Evolutionary conservation across 2,113 vertebrate species (phyloP).

Genomic region (Paradoxurus hermaphroditus): DNA sequence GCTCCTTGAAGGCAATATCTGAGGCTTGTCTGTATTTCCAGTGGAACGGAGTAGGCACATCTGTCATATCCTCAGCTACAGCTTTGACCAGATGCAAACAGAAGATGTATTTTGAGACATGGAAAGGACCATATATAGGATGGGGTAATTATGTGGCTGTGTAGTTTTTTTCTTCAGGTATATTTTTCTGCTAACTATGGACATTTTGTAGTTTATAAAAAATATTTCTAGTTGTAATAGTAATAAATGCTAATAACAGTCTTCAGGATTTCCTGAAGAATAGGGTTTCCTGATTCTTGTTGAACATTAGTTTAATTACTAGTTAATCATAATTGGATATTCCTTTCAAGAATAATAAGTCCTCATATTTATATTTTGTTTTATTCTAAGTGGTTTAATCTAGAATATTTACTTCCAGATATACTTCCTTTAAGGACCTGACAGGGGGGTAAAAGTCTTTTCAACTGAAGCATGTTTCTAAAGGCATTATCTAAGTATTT

Average conservation of each 20-base stretch:
- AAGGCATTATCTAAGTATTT: not conserved
- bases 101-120: not conserved
- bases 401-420: not conserved
- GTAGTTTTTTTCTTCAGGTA: not conserved
- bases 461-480: not conserved
- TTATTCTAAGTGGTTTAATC: not conserved
- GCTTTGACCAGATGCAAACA: not conserved
- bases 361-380: not conserved
- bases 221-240: not conserved
- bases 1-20: not conserved
- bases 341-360: not conserved
- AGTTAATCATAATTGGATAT: not conserved
- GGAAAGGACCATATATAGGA: not conserved
- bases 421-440: not conserved
- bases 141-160: not conserved
- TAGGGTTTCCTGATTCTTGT: not conserved
- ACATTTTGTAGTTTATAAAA: not conserved
- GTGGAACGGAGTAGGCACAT: not conserved
- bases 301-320: not conserved
- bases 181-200: not conserved
- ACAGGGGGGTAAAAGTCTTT: slow-evolving; percentile 7
- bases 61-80: not conserved
- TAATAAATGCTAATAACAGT: slow-evolving; percentile 13
- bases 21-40: not conserved
- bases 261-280: too few relatives aligned